Evolutionary conservation across 1,140 invertebrate species (phyloP).

Genomic region (Drosophila oshimai): DNA sequence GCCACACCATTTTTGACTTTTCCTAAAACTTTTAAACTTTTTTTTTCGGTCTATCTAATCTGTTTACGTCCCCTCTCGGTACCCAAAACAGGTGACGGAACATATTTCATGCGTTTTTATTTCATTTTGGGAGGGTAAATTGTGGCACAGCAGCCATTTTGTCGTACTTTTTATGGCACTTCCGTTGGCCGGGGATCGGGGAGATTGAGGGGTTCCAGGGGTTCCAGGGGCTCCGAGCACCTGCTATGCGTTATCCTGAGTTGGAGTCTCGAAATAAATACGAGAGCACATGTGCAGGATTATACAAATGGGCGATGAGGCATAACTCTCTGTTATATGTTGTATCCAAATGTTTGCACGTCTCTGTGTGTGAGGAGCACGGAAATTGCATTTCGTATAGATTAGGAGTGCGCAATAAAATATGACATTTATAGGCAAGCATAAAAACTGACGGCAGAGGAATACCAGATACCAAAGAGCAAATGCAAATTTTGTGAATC

Average conservation of each 20-base stretch:
- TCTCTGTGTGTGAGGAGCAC: slow-evolving; percentile 17
- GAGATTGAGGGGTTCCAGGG: not conserved
- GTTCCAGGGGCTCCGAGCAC: not conserved
- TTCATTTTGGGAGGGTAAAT: slow-evolving; percentile 39
- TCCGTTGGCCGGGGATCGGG: slow-evolving; percentile 10
- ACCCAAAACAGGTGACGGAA: slow-evolving; percentile 43
- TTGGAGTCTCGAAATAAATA: slow-evolving; percentile 52
- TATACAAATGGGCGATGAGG: slow-evolving; percentile 58
- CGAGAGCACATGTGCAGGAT: slow-evolving; percentile 72
- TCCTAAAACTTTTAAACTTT: slow-evolving; percentile 51
- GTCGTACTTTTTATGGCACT: slow-evolving; percentile 62
- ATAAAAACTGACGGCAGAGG: slow-evolving; percentile 13
- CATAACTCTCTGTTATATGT: slow-evolving; percentile 24
- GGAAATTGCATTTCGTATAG: slow-evolving; percentile 74
- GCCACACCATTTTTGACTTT: slow-evolving; percentile 35
- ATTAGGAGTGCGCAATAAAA: slow-evolving; percentile 64
- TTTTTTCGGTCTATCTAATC: slow-evolving; percentile 61
- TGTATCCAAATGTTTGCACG: not conserved
- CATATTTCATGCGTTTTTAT: slow-evolving; percentile 74
- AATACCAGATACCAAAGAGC: not conserved
- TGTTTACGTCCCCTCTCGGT: slow-evolving; percentile 28
- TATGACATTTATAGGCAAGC: slow-evolving; percentile 68
- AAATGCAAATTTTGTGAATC: not conserved
- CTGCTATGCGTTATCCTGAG: slow-evolving; percentile 28
- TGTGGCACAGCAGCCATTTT: slow-evolving; percentile 43